phyloP scores from a whole-genome alignment of 2,113 vertebrate species.

The Isurus oxyrinchus region DNA sequence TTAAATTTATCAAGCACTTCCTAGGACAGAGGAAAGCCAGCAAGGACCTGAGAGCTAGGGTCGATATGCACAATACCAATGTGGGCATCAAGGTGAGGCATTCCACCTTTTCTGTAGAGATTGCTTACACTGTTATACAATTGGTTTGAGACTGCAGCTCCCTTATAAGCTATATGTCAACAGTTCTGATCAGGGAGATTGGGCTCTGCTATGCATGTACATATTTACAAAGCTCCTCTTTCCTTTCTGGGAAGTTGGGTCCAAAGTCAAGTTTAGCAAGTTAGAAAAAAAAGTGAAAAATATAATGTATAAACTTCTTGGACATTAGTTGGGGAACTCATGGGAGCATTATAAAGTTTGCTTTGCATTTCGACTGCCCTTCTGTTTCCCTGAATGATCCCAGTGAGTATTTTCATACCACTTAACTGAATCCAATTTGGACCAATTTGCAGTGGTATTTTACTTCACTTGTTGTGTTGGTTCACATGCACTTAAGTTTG shows the following conservation, averaged over 20 bases:
- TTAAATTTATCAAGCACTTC: slow-evolving; percentile 91
- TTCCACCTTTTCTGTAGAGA: background rate
- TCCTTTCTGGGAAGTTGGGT: background rate
- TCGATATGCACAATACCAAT: slow-evolving; percentile 88
- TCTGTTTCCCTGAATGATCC: background rate
- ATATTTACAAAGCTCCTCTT: background rate
- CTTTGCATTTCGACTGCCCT: background rate
- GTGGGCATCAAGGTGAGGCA: slow-evolving; percentile 83
- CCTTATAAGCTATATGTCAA: background rate
- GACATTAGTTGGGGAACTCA: background rate
- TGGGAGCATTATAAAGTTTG: background rate
- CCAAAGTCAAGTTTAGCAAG: background rate
- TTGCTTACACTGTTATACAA: accelerated
- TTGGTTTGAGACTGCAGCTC: background rate
- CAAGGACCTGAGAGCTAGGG: slow-evolving; percentile 86
- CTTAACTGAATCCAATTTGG: background rate
- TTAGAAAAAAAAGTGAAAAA: background rate
- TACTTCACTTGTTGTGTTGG: background rate
- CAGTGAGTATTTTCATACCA: background rate
- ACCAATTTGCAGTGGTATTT: background rate
- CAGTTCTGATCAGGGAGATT: background rate
- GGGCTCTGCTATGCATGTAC: background rate
- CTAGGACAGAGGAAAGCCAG: slow-evolving; percentile 83
- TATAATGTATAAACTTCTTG: background rate
- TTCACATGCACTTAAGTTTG: background rate